A percentile compares a stretch with the other conserved stretches of the same genome.
Evolutionary conservation across 2,888 invertebrate species (phyloP).

Genomic region (Dryobota labecula): DNA sequence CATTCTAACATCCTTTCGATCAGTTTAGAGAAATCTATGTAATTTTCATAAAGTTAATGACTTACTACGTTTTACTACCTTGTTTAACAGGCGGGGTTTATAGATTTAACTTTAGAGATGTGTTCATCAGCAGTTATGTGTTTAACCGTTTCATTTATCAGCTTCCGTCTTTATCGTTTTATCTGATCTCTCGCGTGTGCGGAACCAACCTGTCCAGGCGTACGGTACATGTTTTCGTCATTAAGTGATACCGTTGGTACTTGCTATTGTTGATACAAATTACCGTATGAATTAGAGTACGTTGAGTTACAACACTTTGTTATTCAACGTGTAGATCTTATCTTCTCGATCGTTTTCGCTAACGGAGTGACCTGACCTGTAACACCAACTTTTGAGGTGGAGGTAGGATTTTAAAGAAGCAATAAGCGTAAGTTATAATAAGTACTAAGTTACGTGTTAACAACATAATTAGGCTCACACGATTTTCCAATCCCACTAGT

Average conservation of each 20-base stretch:
- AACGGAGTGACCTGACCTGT: slow-evolving; percentile 29
- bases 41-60: slow-evolving; percentile 38
- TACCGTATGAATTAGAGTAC: slow-evolving; percentile 47
- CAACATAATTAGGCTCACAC: not conserved
- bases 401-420: not conserved
- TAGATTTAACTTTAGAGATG: slow-evolving; percentile 14
- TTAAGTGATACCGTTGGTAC: slow-evolving; percentile 58
- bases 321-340: slow-evolving; percentile 32
- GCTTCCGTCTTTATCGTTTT: slow-evolving; percentile 39
- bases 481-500: not conserved
- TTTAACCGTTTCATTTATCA: slow-evolving; percentile 39
- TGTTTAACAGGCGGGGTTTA: slow-evolving; percentile 1
- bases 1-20: slow-evolving; percentile 44
- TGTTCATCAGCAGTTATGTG: slow-evolving; percentile 18
- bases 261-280: slow-evolving; percentile 54
- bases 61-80: slow-evolving; percentile 36
- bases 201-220: slow-evolving; percentile 50
- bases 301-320: slow-evolving; percentile 34
- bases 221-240: slow-evolving; percentile 58
- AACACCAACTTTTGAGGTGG: not conserved
- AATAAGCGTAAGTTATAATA: not conserved
- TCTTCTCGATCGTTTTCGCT: slow-evolving; percentile 26
- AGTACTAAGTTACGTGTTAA: not conserved
- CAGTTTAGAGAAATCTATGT: slow-evolving; percentile 47
- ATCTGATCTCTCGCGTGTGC: slow-evolving; percentile 47